phyloP scores from a whole-genome alignment of 1,140 invertebrate species.

The Spodoptera frugiperda region DNA sequence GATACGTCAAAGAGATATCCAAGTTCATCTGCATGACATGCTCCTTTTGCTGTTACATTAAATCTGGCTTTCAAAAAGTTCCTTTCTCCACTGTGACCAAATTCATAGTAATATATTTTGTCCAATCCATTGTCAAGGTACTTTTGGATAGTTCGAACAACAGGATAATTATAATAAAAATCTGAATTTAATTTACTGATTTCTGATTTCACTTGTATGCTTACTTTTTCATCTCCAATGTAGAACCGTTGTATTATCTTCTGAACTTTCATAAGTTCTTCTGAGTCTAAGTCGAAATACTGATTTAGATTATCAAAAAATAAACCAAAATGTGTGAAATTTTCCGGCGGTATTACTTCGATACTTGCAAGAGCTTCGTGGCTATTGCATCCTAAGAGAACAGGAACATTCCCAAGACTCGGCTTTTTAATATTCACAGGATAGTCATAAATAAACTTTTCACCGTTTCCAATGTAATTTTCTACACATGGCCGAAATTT shows the following conservation, averaged over 20 bases:
- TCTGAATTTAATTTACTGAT: constrained; percentile 59
- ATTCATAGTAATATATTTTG: constrained; percentile 31
- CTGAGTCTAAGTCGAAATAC: constrained; percentile 49
- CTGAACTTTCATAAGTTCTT: constrained; percentile 47
- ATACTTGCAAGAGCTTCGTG: constrained; percentile 52
- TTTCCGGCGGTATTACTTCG: not conserved
- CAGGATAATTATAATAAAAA: constrained; percentile 56
- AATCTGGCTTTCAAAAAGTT: constrained; percentile 23
- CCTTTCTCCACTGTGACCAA: constrained; percentile 29
- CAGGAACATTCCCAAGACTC: constrained; percentile 54
- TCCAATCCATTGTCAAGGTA: constrained; percentile 28
- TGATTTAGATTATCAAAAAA: constrained; percentile 46
- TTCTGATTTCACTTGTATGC: constrained; percentile 25
- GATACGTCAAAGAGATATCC: constrained; percentile 51
- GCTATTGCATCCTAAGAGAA: constrained; percentile 62
- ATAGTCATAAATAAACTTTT: constrained; percentile 60
- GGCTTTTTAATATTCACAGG: constrained; percentile 50
- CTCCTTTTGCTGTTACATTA: not conserved
- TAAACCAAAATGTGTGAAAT: constrained; percentile 35
- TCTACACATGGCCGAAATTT: constrained; percentile 60
- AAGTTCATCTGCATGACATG: constrained; percentile 28
- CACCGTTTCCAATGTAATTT: constrained; percentile 53
- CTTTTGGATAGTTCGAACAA: constrained; percentile 53
- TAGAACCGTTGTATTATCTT: constrained; percentile 54
- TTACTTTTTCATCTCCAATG: constrained; percentile 55